Base-by-base conservation (phyloP, 2,797 vertebrate species). In the Sebastes oblongus region DNA sequence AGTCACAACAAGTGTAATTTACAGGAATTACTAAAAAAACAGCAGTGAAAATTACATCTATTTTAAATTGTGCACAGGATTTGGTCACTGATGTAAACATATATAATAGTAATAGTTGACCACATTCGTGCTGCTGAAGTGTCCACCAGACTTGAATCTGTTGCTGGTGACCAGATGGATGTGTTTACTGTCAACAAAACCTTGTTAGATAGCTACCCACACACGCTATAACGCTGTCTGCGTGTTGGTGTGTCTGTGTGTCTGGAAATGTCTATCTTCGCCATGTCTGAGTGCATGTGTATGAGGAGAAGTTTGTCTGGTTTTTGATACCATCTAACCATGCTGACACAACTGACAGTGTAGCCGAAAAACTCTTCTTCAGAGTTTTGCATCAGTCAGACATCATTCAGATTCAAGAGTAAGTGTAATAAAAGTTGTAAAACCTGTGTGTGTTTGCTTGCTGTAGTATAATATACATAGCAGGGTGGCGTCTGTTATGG, bases 151-250 rank as follows among this genome's bases (percentile, higher is more conserved):
- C 78, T 81, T 58, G 77, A 81, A 85, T 86, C 78, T 90, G 88
- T 91, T 91, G 84, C 85, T 69, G 82, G 81, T 88, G 86, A 93
- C 92, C 94, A 94, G 93, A 94, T 92, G 91, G 93, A 92, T 79
- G 77, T 92, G 91, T 94, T 92, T 91, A 91, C 90, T 89, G 91
- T 92, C 92, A 93, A 91, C 90, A 91, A 72, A 92, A 93, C 92
- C 94, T 89, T 92, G 91, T 93, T 93, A 92, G 88, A 83, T 91
- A 72, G 85, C 92, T 91, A 76, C 83, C 88, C 86, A 88, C 90
- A 86, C 86, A 74, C 14, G 61, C 75, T 81, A 32, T 65, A 87
- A 77, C 84, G 74, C 90, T 65, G 77, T 78, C 71, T 73, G 72
- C 75, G 73, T 82, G 74, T 77, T 71, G 54, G 72, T 72, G 73